These are phyloP conservation scores for Andrena chrysosceles DNA, from an alignment of 2,888 invertebrate species.

Conservation along the genomic window DNA sequence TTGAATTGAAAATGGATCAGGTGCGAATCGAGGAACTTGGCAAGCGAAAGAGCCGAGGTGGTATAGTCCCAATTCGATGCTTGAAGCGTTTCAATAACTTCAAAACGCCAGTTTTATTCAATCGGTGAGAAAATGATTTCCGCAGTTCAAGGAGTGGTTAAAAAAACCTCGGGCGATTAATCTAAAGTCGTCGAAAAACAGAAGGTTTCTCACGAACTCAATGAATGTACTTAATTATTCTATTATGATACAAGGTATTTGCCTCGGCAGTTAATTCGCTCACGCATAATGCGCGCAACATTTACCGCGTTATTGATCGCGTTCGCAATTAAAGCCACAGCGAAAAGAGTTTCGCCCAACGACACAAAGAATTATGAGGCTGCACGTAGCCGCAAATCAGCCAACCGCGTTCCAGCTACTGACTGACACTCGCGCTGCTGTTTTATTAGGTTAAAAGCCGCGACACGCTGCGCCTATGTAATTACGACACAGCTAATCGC, in stretches of 20 bases:
- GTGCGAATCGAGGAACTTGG: slow-evolving; percentile 23
- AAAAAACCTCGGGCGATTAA: neutral
- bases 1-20: slow-evolving; percentile 53
- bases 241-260: slow-evolving; percentile 1
- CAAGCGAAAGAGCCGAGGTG: neutral
- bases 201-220: slow-evolving; percentile 6
- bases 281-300: neutral
- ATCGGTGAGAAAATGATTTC: too few species aligned
- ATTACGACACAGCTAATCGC: slow-evolving; percentile 71
- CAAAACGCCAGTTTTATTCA: neutral
- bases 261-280: neutral
- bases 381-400: slow-evolving; percentile 36
- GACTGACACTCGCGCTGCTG: slow-evolving; percentile 55
- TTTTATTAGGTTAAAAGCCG: slow-evolving; percentile 70
- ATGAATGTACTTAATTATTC: slow-evolving; percentile 10
- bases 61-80: slow-evolving; percentile 17
- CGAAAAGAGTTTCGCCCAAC: slow-evolving; percentile 34
- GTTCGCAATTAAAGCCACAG: slow-evolving; percentile 46
- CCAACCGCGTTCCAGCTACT: slow-evolving; percentile 31
- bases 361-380: slow-evolving; percentile 39
- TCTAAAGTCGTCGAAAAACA: neutral
- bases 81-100: neutral
- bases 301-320: slow-evolving; percentile 16
- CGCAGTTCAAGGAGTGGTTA: neutral
- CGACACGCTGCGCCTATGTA: slow-evolving; percentile 61